Evolutionary conservation across 2,797 vertebrate genomes (phyloP).

Genomic region (Pantherophis vulpinus): DNA sequence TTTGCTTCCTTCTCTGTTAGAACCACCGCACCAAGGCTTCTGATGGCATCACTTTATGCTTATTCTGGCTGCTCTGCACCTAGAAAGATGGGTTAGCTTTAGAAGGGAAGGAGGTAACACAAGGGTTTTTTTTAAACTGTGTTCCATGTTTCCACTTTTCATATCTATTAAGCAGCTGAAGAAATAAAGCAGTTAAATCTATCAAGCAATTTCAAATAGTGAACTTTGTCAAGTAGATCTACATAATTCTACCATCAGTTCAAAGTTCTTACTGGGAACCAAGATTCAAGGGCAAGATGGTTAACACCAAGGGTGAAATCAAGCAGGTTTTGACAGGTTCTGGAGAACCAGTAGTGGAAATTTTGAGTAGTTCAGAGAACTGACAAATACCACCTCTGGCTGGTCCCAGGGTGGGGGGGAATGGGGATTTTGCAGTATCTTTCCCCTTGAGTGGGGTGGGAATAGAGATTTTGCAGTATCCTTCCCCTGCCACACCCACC

Average conservation of each 20-base stretch:
- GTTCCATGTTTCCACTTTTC: background rate
- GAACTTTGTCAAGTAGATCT: background rate
- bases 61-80: background rate
- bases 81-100: background rate
- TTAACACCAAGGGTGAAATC: no score
- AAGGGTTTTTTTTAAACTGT: background rate
- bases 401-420: no score
- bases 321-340: no score
- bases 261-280: background rate
- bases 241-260: background rate
- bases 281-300: background rate
- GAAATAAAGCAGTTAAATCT: background rate
- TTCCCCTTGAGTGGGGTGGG: no score
- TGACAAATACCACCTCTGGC: no score
- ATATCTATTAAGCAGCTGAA: background rate
- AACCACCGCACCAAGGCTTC: background rate
- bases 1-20: background rate
- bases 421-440: no score
- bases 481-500: no score
- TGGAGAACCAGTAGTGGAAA: no score
- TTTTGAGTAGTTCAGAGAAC: no score
- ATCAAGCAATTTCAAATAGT: background rate
- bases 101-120: background rate
- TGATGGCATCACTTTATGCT: background rate
- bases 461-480: no score